These are phyloP conservation scores for Limnodromus scolopaceus DNA, from an alignment of 2,797 vertebrate genomes.

Conservation along the genomic window DNA sequence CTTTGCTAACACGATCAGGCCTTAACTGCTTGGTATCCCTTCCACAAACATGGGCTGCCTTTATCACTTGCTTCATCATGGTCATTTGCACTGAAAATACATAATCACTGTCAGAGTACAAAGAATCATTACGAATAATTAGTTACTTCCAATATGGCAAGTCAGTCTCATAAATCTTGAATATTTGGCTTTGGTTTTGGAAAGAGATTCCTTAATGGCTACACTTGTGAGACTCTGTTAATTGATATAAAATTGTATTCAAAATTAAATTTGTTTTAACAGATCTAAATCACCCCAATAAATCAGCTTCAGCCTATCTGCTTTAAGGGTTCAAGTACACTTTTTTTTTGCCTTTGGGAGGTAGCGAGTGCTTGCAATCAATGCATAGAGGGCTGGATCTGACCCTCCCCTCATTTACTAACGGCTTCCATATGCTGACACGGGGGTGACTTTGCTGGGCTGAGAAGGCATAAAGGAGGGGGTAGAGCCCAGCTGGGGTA, in stretches of 20 bases:
- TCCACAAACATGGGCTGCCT: constrained; percentile 25
- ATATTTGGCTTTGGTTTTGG: constrained; percentile 53
- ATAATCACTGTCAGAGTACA: constrained; percentile 57
- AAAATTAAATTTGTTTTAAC: constrained; percentile 64
- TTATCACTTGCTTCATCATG: constrained; percentile 19
- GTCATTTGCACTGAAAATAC: constrained; percentile 35
- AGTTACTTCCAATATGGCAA: constrained; percentile 46
- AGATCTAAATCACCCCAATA: constrained; percentile 57
- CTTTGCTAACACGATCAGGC: background rate
- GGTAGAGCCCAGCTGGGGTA: fast-evolving
- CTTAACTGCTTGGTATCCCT: background rate
- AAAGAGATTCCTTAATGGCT: constrained; percentile 52
- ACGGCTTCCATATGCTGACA: background rate
- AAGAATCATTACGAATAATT: constrained; percentile 46
- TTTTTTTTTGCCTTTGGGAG: background rate
- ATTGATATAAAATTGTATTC: constrained; percentile 67
- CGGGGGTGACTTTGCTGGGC: background rate
- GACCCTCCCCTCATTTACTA: background rate
- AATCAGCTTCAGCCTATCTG: constrained; percentile 44
- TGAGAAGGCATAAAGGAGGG: background rate
- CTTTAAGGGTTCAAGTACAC: background rate
- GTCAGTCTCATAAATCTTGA: constrained; percentile 52
- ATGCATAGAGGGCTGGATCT: background rate
- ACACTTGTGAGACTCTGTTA: constrained; percentile 54
- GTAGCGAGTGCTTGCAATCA: background rate